These are phyloP conservation scores for Euglossa dilemma DNA, from an alignment of 1,140 invertebrate genomes.

Conservation along the genomic window DNA sequence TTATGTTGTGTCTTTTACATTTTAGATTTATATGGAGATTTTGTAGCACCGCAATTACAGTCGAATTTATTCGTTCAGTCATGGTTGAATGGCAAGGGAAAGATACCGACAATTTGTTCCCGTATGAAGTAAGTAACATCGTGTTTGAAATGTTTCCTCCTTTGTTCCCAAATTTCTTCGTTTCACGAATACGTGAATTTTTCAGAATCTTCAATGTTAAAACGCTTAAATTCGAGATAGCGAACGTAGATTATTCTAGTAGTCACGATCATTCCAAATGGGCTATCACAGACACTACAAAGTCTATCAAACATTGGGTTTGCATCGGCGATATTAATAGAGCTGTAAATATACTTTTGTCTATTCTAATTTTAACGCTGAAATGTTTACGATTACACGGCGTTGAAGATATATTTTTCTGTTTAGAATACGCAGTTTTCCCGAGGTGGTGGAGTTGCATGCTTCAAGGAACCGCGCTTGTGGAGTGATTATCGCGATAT, in stretches of 20 bases:
- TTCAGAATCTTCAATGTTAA: conserved; percentile 88
- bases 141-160: neutral
- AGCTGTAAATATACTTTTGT: conserved; percentile 85
- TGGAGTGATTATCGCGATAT: conserved; percentile 83
- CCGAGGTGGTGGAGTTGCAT: conserved; percentile 92
- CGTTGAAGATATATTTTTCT: conserved; percentile 35
- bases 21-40: conserved; percentile 91
- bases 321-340: conserved; percentile 97
- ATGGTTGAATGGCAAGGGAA: conserved; percentile 92
- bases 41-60: conserved; percentile 89
- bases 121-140: conserved; percentile 76
- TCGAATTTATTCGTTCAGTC: conserved; percentile 91
- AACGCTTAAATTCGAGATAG: conserved; percentile 82
- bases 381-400: neutral
- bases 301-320: conserved; percentile 86
- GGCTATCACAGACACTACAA: conserved; percentile 87
- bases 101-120: conserved; percentile 87
- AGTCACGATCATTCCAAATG: conserved; percentile 96
- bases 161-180: neutral
- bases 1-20: conserved; percentile 51
- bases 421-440: conserved; percentile 88
- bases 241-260: conserved; percentile 87
- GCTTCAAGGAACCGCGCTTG: conserved; percentile 83
- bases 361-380: neutral
- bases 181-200: conserved; percentile 55